Percentiles rank a stretch among this genome's conserved stretches.
Evolutionary conservation across 2,888 invertebrate species (phyloP).

Genomic region (Heteromurus nitidus): DNA sequence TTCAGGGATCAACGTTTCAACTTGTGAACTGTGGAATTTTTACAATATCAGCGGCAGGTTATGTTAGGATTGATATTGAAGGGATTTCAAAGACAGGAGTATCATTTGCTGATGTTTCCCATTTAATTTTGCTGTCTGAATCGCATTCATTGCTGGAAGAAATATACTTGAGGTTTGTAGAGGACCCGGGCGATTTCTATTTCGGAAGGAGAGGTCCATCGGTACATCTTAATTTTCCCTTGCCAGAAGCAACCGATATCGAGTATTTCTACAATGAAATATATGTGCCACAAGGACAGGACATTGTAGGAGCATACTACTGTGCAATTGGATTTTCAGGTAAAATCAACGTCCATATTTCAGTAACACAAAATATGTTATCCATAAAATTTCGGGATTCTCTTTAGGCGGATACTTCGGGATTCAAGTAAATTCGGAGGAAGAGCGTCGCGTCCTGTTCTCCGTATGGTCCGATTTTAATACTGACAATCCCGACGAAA

Average conservation of each 20-base stretch:
- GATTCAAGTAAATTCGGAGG: slow-evolving; percentile 68
- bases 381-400: slow-evolving; percentile 36
- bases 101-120: slow-evolving; percentile 60
- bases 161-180: slow-evolving; percentile 33
- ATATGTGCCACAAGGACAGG: slow-evolving; percentile 63
- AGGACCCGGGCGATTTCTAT: slow-evolving; percentile 65
- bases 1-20: slow-evolving; percentile 62
- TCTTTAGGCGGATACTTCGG: slow-evolving; percentile 72
- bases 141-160: slow-evolving; percentile 30
- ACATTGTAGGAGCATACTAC: slow-evolving; percentile 68
- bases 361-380: not conserved
- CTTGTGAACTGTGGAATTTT: slow-evolving; percentile 66
- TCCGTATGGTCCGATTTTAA: slow-evolving; percentile 70
- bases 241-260: not conserved
- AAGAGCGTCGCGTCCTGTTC: slow-evolving; percentile 68
- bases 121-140: slow-evolving; percentile 50
- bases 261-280: slow-evolving; percentile 72
- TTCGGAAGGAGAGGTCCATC: slow-evolving; percentile 71
- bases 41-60: slow-evolving; percentile 49
- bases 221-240: slow-evolving; percentile 64
- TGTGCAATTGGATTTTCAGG: slow-evolving; percentile 66
- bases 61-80: slow-evolving; percentile 67
- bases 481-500: slow-evolving; percentile 65
- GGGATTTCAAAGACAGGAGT: slow-evolving; percentile 60
- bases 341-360: not conserved